Conservation (phyloP, 2,797 vertebrate species). For the Erethizon dorsatum region DNA sequence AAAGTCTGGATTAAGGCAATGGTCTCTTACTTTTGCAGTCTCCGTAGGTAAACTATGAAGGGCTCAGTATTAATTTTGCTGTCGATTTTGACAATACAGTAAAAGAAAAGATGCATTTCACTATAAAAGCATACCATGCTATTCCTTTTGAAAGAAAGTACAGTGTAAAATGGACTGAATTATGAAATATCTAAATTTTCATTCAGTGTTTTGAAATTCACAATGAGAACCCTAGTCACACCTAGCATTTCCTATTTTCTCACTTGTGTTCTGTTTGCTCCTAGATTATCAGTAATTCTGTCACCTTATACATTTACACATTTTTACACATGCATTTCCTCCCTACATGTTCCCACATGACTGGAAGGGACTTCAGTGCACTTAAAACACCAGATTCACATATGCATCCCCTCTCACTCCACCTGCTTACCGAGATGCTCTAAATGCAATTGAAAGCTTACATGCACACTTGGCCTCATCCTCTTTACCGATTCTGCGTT, state of each 20-base stretch:
- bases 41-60: not conserved
- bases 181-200: not conserved
- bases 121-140: not conserved
- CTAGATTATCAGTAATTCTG: not conserved
- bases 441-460: not conserved
- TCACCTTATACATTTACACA: not conserved
- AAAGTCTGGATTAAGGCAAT: not conserved
- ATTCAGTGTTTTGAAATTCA: constrained; percentile 1
- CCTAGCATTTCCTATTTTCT: not conserved
- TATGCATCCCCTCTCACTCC: not conserved
- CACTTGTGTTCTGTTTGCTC: not conserved
- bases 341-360: not conserved
- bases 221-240: not conserved
- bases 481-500: not conserved
- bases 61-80: not conserved
- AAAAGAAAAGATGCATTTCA: not conserved
- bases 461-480: not conserved
- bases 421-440: not conserved
- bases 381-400: not conserved
- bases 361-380: not conserved
- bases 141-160: not conserved
- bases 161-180: not conserved
- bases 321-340: not conserved
- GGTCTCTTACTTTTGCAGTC: not conserved
- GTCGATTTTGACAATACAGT: not conserved